These are phyloP conservation scores for Drosophila cognata DNA, from an alignment of 2,888 invertebrate genomes.

Conservation along the genomic window DNA sequence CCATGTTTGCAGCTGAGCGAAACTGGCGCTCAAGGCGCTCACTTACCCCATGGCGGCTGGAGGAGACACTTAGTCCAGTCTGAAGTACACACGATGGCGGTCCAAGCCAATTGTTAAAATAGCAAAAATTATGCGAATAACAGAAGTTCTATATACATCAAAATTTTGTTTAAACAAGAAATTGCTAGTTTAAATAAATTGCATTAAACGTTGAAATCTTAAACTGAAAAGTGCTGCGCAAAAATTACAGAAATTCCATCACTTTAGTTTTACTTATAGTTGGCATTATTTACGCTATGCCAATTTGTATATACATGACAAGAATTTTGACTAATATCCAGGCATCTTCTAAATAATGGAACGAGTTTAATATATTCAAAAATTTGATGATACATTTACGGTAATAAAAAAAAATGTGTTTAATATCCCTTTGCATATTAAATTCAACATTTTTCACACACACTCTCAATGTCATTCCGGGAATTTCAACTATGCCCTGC, in stretches of 20 bases:
- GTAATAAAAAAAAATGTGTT: conserved; percentile 16
- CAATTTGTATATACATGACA: conserved; percentile 10
- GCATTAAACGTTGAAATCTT: not conserved
- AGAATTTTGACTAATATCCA: conserved; percentile 28
- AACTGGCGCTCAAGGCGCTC: conserved; percentile 45
- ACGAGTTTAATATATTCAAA: conserved; percentile 32
- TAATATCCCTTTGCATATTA: conserved; percentile 68
- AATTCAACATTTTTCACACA: conserved; percentile 46
- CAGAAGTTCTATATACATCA: conserved; percentile 21
- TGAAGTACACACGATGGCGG: conserved; percentile 39
- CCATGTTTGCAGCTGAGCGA: conserved; percentile 64
- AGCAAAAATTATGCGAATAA: conserved; percentile 50
- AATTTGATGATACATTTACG: conserved; percentile 26
- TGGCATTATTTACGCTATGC: not conserved
- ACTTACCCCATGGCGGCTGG: conserved; percentile 39
- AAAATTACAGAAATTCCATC: conserved; percentile 6
- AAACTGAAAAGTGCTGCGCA: not conserved
- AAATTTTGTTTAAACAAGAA: conserved; percentile 9
- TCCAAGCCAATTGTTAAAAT: conserved; percentile 57
- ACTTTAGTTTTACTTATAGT: not conserved
- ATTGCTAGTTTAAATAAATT: conserved; percentile 39
- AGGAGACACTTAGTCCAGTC: conserved; percentile 38
- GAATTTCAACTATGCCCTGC: conserved; percentile 53
- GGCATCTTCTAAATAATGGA: not conserved
- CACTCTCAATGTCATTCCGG: conserved; percentile 29